Evolutionary conservation across 2,888 invertebrate genomes (phyloP), one percentile per base, ranked within the genome.

Genomic region (Pharmacophagus antenor): DNA sequence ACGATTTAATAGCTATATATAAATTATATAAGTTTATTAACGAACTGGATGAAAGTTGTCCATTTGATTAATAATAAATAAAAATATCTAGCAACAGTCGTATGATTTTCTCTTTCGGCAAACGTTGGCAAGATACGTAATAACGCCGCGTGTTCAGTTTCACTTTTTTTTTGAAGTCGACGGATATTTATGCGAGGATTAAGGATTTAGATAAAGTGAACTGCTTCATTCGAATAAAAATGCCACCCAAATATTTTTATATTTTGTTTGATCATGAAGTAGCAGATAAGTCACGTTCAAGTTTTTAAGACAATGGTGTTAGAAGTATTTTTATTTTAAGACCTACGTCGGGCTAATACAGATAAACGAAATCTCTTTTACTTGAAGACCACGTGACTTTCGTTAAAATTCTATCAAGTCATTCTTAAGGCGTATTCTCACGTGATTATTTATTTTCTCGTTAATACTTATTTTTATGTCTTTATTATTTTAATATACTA

Each of bases 201-300:
- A 31, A 22, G 55, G 21, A 31, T 50, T 49, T 44, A 49, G 54
- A 60, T 60, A 50, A 55, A 15, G 44, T 22, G 18, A 59, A 59
- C 53, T 55, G 50, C 54, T 59, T 59, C 49, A 54, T 54, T 54
- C 49, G 49, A 54, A 59, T 54, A 42, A 31, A 58, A 58, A 52
- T 23, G 44, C 25, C 15, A 27, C 27, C 27, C 7, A 2, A 12
- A 2, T 8, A 3, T 7, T 27, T 21, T 27, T 18, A 27, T 21
- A 10, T 50, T 17, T 27, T 18, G 15, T n/a, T 25, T 2, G 50
- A 5, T 27, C 23, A 8, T 46, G 23, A 20, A 46, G 31, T 31
- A 12, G 31, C 31, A 10, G 31, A 31, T 31, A 31, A 31, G 31
- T 31, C 31, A 31, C 31, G 31, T 53, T n/a, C 25, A 44, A 44